phyloP scores from a whole-genome alignment of 2,797 vertebrate species.

The Liasis olivaceus region DNA sequence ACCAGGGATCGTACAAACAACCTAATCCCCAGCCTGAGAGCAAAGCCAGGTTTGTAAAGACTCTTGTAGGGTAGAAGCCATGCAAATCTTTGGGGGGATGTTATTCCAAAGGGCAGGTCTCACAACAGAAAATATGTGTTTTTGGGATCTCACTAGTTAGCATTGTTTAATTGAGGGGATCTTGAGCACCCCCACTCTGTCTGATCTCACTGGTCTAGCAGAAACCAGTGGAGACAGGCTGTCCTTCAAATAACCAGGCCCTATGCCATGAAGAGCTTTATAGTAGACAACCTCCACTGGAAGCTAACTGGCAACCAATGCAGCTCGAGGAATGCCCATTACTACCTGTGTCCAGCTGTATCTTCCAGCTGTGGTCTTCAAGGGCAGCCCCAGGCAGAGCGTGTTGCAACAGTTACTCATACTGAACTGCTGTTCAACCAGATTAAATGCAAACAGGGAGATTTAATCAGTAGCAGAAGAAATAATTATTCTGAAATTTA shows the following conservation, averaged over 20 bases:
- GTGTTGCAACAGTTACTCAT: neutral
- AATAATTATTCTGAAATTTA: neutral
- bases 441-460: slow-evolving; percentile 45
- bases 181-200: neutral
- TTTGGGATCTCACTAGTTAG: neutral
- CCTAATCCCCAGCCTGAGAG: no score
- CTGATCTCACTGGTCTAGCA: neutral
- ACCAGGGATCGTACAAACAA: no score
- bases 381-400: no score
- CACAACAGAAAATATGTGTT: neutral
- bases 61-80: no score
- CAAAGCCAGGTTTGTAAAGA: no score
- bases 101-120: neutral
- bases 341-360: neutral
- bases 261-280: neutral
- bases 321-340: neutral
- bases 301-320: neutral
- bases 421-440: slow-evolving; percentile 12
- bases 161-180: neutral
- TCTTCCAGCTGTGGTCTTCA: neutral
- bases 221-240: neutral
- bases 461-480: neutral
- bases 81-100: neutral
- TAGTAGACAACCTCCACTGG: neutral
- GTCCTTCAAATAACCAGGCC: neutral